Percentiles rank a stretch among this genome's conserved stretches.
Evolutionary conservation across 2,888 invertebrate genomes (phyloP).

Genomic region (Epinotia brunnichana): DNA sequence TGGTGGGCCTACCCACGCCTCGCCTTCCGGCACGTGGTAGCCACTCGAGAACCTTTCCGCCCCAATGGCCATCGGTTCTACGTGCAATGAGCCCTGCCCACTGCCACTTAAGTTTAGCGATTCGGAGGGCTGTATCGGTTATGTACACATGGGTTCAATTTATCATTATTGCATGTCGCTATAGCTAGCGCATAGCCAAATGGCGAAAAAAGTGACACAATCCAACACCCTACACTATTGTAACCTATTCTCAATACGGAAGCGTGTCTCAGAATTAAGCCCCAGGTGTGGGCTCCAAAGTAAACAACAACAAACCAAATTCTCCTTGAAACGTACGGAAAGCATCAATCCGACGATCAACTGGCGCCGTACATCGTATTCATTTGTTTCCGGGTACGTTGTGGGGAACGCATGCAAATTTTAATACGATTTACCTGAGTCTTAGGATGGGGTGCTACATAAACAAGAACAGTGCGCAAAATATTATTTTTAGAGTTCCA

Average conservation of each 20-base stretch:
- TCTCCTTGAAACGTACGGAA: background rate
- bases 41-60: no score
- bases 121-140: no score
- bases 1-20: no score
- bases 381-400: conserved; percentile 14
- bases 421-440: conserved; percentile 25
- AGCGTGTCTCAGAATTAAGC: background rate
- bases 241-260: background rate
- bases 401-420: conserved; percentile 31
- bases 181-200: no score
- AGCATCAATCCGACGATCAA: conserved; percentile 7
- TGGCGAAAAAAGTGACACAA: background rate
- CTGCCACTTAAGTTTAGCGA: no score
- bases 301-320: conserved; percentile 13
- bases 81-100: no score
- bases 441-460: conserved; percentile 6
- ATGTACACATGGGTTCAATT: no score
- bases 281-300: background rate
- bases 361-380: background rate
- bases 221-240: background rate
- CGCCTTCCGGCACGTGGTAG: no score
- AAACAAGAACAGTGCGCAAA: background rate
- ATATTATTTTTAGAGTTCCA: background rate
- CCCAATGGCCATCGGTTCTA: no score
- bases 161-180: no score